These are phyloP conservation scores for Acanthacorydalis orientalis DNA, from an alignment of 2,888 invertebrate species.

Conservation along the genomic window DNA sequence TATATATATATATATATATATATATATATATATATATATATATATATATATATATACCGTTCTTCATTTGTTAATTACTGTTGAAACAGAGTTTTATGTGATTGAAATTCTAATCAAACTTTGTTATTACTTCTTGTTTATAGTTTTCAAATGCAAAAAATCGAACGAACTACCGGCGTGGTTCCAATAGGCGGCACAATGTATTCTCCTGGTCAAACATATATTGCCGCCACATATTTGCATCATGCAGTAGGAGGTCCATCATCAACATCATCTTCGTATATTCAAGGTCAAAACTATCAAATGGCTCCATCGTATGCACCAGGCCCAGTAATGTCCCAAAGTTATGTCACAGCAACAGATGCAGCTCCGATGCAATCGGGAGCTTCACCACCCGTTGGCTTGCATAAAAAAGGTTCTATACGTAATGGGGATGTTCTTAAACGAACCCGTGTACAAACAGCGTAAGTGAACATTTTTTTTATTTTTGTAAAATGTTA, in stretches of 20 bases:
- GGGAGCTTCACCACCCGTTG: conserved; percentile 26
- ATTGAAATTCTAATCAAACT: conserved; percentile 6
- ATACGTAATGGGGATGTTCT: conserved; percentile 45
- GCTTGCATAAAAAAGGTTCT: conserved; percentile 40
- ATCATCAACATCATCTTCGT: conserved; percentile 13
- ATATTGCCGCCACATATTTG: conserved; percentile 18
- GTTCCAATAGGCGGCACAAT: conserved; percentile 16
- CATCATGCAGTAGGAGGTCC: too few species aligned
- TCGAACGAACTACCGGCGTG: conserved; percentile 24
- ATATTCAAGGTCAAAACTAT: conserved; percentile 27
- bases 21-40: too few species aligned
- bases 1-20: too few species aligned
- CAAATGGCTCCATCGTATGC: conserved; percentile 5
- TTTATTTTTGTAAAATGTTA: too few species aligned
- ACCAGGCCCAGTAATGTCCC: conserved; percentile 16
- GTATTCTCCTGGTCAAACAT: conserved; percentile 15
- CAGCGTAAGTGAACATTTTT: conserved; percentile 37
- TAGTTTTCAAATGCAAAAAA: conserved; percentile 28
- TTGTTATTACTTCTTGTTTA: conserved; percentile 13
- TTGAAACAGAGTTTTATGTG: neutral
- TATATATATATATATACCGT: conserved; percentile 9
- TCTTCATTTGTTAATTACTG: conserved; percentile 1
- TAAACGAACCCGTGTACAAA: conserved; percentile 47
- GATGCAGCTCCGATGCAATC: conserved; percentile 19
- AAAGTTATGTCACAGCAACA: conserved; percentile 18